Evolutionary conservation across 2,888 invertebrate genomes (phyloP).

Genomic region (Synergus umbraculus): DNA sequence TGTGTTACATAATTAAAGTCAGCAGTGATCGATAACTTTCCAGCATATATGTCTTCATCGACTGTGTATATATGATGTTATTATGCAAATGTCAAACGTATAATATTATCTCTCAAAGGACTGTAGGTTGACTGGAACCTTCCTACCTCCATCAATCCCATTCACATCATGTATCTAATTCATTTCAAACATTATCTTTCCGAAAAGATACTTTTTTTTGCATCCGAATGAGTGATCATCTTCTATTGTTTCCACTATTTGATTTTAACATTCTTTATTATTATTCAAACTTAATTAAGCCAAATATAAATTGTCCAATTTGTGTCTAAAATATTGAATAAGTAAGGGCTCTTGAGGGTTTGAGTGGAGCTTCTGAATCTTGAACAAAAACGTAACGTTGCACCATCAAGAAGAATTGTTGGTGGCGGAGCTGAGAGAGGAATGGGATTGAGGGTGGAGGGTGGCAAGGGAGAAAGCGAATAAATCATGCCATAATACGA

Average conservation of each 20-base stretch:
- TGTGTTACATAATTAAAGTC: conserved; percentile 29
- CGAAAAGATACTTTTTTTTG: not conserved
- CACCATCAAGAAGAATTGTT: conserved; percentile 29
- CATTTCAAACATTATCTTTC: not conserved
- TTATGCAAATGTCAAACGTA: not conserved
- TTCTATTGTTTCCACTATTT: too few species aligned
- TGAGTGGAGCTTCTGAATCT: conserved; percentile 10
- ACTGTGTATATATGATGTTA: not conserved
- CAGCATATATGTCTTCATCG: not conserved
- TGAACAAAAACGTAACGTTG: conserved; percentile 8
- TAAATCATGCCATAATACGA: conserved; percentile 62
- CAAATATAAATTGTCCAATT: not conserved
- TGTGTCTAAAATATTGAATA: not conserved
- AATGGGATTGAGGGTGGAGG: conserved; percentile 32
- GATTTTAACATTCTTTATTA: too few species aligned
- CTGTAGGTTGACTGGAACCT: not conserved
- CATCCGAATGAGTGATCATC: too few species aligned
- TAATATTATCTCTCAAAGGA: conserved; percentile 16
- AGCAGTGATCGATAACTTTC: conserved; percentile 15
- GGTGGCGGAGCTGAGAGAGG: not conserved
- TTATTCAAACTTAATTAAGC: conserved; percentile 6
- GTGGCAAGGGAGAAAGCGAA: conserved; percentile 42
- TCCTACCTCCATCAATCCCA: not conserved
- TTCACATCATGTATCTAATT: not conserved
- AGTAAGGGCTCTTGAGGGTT: not conserved